Conservation (phyloP, 2,888 invertebrate species). For the Piscicola geometra region DNA sequence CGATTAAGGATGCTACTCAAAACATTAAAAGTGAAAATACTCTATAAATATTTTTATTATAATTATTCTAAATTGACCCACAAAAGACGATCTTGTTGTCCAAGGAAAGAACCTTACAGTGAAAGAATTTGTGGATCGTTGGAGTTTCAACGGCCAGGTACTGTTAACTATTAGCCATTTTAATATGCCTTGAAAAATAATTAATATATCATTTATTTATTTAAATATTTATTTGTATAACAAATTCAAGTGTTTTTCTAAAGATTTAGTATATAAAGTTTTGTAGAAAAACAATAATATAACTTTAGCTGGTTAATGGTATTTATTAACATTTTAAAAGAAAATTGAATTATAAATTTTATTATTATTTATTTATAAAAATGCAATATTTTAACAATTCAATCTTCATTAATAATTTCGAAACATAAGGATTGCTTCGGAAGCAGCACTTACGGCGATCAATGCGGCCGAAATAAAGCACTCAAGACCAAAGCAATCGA, state of each 20-base stretch:
- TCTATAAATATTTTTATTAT: too few species aligned
- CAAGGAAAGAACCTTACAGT: background rate
- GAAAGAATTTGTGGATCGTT: constrained; percentile 4
- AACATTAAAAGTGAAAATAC: too few species aligned
- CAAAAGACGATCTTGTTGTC: background rate
- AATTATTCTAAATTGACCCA: background rate
- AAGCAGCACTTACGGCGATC: background rate
- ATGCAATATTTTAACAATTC: too few species aligned
- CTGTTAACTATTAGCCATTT: background rate
- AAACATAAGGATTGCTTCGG: background rate
- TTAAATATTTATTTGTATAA: background rate
- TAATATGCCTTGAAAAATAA: too few species aligned
- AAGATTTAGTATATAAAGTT: background rate
- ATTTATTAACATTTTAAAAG: background rate
- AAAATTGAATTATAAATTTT: too few species aligned
- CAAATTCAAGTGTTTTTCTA: background rate
- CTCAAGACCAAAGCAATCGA: background rate
- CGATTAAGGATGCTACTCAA: too few species aligned
- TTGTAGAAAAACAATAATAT: too few species aligned
- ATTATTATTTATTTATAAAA: too few species aligned
- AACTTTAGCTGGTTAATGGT: background rate
- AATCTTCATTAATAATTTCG: too few species aligned
- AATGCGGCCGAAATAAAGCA: background rate
- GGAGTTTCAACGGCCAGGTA: constrained; percentile 1
- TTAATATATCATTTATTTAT: background rate